Evolutionary conservation across 1,140 invertebrate genomes (phyloP).

Genomic region (Tetragonula clypearis): DNA sequence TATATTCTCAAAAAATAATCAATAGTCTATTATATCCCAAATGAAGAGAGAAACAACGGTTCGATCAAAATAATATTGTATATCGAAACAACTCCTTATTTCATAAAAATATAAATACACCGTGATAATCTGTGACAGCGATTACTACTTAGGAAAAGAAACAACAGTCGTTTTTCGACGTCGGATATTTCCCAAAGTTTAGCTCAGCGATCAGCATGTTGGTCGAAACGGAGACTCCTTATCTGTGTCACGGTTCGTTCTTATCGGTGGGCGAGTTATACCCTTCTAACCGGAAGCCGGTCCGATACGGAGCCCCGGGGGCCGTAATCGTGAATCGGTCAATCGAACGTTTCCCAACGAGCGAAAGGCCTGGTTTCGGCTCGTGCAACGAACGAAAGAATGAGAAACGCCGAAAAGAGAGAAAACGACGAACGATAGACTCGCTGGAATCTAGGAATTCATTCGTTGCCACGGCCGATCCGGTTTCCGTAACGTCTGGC

Average conservation of each 20-base stretch:
- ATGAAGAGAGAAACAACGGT: too few relatives aligned
- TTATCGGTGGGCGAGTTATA: slow-evolving; percentile 36
- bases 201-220: background rate
- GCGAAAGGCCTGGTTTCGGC: slow-evolving; percentile 26
- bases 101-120: too few relatives aligned
- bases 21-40: too few relatives aligned
- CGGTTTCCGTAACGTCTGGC: slow-evolving; percentile 59
- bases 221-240: background rate
- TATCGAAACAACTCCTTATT: too few relatives aligned
- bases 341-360: slow-evolving; percentile 42
- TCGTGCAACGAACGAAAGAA: slow-evolving; percentile 24
- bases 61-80: too few relatives aligned
- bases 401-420: slow-evolving; percentile 29
- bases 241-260: slow-evolving; percentile 24
- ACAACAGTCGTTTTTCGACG: background rate
- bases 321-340: slow-evolving; percentile 58
- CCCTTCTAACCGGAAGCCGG: background rate
- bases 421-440: slow-evolving; percentile 33
- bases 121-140: background rate
- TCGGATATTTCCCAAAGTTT: background rate
- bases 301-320: slow-evolving; percentile 25
- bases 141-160: background rate
- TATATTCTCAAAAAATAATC: too few relatives aligned
- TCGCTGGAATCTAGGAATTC: slow-evolving; percentile 57
- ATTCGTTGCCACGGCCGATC: slow-evolving; percentile 51